Conservation (phyloP, 2,888 invertebrate species). For the Agrochola circellaris region DNA sequence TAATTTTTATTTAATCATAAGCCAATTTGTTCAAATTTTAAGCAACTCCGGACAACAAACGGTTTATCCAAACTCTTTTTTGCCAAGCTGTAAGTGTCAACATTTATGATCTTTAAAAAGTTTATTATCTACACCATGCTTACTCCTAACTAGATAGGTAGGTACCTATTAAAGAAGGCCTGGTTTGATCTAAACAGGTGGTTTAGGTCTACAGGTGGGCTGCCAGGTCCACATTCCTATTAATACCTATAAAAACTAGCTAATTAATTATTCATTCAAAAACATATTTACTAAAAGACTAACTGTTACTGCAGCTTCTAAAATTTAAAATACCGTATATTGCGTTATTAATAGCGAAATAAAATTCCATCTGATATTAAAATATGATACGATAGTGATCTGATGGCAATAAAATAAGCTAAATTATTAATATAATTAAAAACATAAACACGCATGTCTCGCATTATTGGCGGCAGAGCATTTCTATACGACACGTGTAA, state of each 20-base stretch:
- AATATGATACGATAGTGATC: conserved; percentile 52
- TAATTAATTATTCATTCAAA: conserved; percentile 47
- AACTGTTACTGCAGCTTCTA: conserved; percentile 26
- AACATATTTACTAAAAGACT: conserved; percentile 22
- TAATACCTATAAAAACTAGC: conserved; percentile 21
- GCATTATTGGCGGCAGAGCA: conserved; percentile 43
- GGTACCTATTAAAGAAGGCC: neutral
- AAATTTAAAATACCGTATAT: conserved; percentile 45
- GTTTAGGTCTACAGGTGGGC: conserved; percentile 15
- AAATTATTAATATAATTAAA: conserved; percentile 58
- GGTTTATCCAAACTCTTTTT: too few species aligned
- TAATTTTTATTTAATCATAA: too few species aligned
- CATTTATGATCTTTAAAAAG: neutral
- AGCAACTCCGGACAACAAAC: too few species aligned
- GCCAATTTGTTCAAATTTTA: too few species aligned
- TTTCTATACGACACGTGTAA: conserved; percentile 54
- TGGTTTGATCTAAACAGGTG: conserved; percentile 22
- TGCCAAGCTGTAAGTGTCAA: too few species aligned
- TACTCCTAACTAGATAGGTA: neutral
- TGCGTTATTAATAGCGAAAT: conserved; percentile 55
- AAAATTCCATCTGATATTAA: conserved; percentile 55
- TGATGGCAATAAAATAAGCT: conserved; percentile 52
- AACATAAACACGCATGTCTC: conserved; percentile 41
- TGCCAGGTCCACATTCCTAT: neutral
- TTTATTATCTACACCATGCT: conserved; percentile 4